Conservation (phyloP, 2,113 vertebrate genomes). For the Lepidothrix coronata region DNA sequence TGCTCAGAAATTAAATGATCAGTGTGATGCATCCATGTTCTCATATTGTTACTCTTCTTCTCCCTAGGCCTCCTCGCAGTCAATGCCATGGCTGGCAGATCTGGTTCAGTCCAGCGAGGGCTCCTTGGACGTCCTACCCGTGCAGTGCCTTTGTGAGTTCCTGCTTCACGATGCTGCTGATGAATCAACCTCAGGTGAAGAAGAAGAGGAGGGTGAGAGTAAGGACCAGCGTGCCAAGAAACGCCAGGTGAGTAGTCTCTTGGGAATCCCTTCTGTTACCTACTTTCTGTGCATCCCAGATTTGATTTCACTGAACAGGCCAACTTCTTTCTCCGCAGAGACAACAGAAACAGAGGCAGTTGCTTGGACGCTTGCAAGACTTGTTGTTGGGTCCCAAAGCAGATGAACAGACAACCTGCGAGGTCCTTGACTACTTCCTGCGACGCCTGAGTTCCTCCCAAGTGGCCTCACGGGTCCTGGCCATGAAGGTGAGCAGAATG, state of each 20-base stretch:
- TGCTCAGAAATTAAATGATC: background rate
- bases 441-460: slow-evolving; percentile 94
- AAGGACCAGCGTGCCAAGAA: slow-evolving; percentile 93
- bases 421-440: slow-evolving; percentile 97
- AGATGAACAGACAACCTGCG: slow-evolving; percentile 94
- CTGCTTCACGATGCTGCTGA: slow-evolving; percentile 94
- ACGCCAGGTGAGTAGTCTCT: slow-evolving; percentile 79
- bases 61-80: slow-evolving; percentile 92
- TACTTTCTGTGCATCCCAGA: background rate
- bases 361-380: slow-evolving; percentile 93
- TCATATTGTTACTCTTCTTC: background rate
- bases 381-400: slow-evolving; percentile 91
- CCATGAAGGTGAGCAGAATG: slow-evolving; percentile 87
- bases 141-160: slow-evolving; percentile 97
- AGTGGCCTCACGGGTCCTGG: slow-evolving; percentile 91
- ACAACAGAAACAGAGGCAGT: slow-evolving; percentile 94
- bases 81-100: slow-evolving; percentile 98
- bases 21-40: background rate
- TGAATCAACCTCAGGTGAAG: slow-evolving; percentile 80
- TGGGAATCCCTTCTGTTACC: background rate
- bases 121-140: slow-evolving; percentile 93
- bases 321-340: slow-evolving; percentile 72
- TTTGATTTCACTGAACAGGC: background rate
- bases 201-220: slow-evolving; percentile 93
- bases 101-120: slow-evolving; percentile 97